These are phyloP conservation scores for Actinostola sp. DNA, from an alignment of 92 coral and sea anemone genomes.

Conservation along the genomic window DNA sequence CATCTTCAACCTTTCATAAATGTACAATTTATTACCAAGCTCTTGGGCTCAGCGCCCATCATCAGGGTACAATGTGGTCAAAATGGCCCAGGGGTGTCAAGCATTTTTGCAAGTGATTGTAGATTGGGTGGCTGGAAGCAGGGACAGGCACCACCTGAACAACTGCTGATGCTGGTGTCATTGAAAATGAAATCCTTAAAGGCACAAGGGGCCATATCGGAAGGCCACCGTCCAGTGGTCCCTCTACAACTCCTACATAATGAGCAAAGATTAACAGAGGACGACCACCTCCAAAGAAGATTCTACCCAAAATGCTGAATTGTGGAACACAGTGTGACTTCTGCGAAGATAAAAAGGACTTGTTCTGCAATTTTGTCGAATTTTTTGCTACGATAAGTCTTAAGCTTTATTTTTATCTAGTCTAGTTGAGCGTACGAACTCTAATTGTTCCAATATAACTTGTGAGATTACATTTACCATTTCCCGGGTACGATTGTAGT, in stretches of 20 bases:
- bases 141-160: constrained; percentile 27
- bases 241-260: constrained; percentile 20
- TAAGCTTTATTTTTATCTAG: no score
- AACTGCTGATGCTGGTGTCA: constrained; percentile 49
- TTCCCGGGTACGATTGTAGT: no score
- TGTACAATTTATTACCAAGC: no score
- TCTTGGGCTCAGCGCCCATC: no score
- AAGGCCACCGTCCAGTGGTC: constrained; percentile 16
- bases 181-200: constrained; percentile 35
- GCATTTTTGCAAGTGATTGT: no score
- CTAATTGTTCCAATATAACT: no score
- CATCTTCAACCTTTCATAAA: no score
- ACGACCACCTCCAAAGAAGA: not conserved
- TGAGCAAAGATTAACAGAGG: constrained; percentile 26
- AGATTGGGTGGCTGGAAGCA: constrained; percentile 45
- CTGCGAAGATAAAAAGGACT: constrained; percentile 16
- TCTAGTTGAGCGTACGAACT: no score
- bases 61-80: no score
- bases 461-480: no score
- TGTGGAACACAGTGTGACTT: constrained; percentile 53
- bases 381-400: constrained; percentile 58
- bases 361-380: constrained; percentile 22
- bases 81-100: no score
- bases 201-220: constrained; percentile 16
- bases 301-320: constrained; percentile 43